A percentile compares a stretch with the other conserved stretches of the same genome.
These are phyloP conservation scores for Tenthredo distinguenda DNA, from an alignment of 2,888 invertebrate genomes.

Conservation along the genomic window DNA sequence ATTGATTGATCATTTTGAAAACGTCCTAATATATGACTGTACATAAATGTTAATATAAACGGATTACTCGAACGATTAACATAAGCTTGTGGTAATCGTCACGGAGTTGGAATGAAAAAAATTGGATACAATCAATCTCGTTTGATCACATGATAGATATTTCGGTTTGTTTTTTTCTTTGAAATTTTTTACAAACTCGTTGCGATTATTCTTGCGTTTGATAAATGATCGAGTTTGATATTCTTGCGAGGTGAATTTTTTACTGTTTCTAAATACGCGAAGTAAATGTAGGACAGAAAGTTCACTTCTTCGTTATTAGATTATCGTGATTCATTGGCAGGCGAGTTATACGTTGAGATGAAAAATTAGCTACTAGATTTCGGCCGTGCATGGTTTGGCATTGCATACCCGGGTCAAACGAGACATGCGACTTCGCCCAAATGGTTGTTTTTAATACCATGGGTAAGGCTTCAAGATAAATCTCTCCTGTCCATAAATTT, in stretches of 20 bases:
- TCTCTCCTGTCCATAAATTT: constrained; percentile 37
- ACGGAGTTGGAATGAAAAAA: background rate
- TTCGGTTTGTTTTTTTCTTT: background rate
- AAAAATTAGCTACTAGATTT: constrained; percentile 40
- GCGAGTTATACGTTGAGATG: background rate
- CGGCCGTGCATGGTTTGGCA: background rate
- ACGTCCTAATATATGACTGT: background rate
- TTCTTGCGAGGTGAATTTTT: background rate
- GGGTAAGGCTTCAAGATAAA: constrained; percentile 22
- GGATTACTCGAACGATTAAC: constrained; percentile 18
- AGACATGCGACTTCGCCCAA: background rate
- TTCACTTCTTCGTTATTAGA: background rate
- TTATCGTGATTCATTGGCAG: background rate
- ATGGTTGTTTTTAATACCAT: constrained; percentile 17
- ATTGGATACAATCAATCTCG: background rate
- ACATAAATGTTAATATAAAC: constrained; percentile 18
- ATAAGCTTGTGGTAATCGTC: constrained; percentile 16
- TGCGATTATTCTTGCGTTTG: background rate
- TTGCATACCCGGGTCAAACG: constrained; percentile 23
- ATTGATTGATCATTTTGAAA: constrained; percentile 17
- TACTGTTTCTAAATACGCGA: background rate
- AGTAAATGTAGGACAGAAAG: background rate
- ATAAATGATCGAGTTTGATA: background rate
- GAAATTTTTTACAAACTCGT: background rate
- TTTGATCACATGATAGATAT: background rate